Evolutionary conservation across 2,888 invertebrate species (phyloP).

Genomic region (Harpagoxenus sublaevis): DNA sequence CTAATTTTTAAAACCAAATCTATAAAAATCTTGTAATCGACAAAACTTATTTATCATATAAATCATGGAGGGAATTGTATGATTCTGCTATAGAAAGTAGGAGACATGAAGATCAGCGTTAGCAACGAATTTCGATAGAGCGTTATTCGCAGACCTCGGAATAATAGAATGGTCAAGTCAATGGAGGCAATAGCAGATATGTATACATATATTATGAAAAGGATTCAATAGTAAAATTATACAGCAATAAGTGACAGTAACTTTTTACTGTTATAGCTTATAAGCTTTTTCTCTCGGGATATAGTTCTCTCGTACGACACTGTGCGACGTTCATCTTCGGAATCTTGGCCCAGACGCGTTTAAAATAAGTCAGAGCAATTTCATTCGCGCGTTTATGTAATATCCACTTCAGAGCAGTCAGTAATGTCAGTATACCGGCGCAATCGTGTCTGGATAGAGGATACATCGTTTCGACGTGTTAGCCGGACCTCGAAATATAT

Average conservation of each 20-base stretch:
- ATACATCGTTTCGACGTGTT: conserved; percentile 75
- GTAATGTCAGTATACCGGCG: conserved; percentile 21
- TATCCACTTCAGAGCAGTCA: conserved; percentile 50
- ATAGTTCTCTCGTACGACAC: conserved; percentile 3
- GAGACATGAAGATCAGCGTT: background rate
- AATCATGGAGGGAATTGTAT: background rate
- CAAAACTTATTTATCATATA: background rate
- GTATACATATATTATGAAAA: conserved; percentile 13
- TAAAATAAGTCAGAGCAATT: conserved; percentile 63
- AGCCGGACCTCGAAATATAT: conserved; percentile 74
- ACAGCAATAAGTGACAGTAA: conserved; percentile 18
- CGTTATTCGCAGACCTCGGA: background rate
- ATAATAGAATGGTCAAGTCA: conserved; percentile 23
- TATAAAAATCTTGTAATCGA: background rate
- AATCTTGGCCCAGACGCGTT: background rate
- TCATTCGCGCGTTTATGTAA: conserved; percentile 62
- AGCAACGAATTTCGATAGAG: conserved; percentile 16
- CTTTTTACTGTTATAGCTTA: conserved; percentile 46
- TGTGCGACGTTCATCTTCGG: background rate
- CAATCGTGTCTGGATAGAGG: conserved; percentile 68
- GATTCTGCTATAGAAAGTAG: background rate
- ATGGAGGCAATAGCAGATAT: conserved; percentile 28
- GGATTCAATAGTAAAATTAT: conserved; percentile 14
- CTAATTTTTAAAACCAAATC: background rate
- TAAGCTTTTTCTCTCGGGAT: conserved; percentile 7